Conservation (phyloP, 2,888 invertebrate species). For the Megastigmus dorsalis region DNA sequence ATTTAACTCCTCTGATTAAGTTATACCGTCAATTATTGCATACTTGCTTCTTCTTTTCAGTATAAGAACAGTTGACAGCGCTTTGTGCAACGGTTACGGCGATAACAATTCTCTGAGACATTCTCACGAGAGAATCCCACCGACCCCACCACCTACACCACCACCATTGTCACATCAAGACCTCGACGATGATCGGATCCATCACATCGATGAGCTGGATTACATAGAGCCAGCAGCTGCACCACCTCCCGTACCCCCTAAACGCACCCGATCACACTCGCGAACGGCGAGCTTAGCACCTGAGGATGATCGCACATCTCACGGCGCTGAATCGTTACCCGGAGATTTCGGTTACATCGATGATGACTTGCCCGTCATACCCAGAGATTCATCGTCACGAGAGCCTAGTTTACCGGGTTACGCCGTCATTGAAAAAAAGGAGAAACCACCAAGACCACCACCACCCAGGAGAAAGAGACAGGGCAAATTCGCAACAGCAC, state of each 20-base stretch:
- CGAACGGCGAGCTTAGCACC: constrained; percentile 73
- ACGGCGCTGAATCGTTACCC: constrained; percentile 81
- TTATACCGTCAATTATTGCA: neutral
- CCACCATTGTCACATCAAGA: neutral
- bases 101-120: constrained; percentile 6
- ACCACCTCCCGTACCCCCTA: constrained; percentile 78
- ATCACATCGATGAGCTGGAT: constrained; percentile 78
- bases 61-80: constrained; percentile 46
- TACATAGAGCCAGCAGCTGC: constrained; percentile 72
- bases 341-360: constrained; percentile 73
- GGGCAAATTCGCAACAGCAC: constrained; percentile 82
- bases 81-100: constrained; percentile 61
- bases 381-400: constrained; percentile 71
- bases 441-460: constrained; percentile 78
- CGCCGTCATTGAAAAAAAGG: constrained; percentile 84
- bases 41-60: too few species aligned
- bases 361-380: constrained; percentile 73
- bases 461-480: constrained; percentile 78
- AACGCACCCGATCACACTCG: constrained; percentile 75
- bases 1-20: neutral
- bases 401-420: constrained; percentile 78
- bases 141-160: constrained; percentile 48
- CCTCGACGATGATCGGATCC: neutral
- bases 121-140: constrained; percentile 38
- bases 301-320: constrained; percentile 84